These are phyloP conservation scores for Siniperca undulata DNA, from an alignment of 2,797 vertebrate species.

Conservation along the genomic window DNA sequence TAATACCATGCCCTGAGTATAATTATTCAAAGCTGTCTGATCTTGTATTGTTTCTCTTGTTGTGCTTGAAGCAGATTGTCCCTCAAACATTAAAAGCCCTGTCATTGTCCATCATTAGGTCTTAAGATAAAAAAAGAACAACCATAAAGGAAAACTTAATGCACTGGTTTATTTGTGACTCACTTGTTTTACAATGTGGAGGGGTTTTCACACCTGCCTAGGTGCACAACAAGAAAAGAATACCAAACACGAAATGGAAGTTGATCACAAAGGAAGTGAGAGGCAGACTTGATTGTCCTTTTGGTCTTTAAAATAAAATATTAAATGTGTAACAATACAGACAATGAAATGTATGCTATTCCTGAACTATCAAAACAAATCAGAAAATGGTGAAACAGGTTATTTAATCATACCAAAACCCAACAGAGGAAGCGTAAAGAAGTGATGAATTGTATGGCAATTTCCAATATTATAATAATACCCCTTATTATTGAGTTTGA, in stretches of 20 bases:
- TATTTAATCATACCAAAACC: neutral
- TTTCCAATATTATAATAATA: neutral
- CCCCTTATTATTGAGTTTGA: neutral
- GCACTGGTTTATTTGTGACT: neutral
- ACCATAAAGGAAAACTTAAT: neutral
- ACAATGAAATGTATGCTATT: neutral
- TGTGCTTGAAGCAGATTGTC: constrained; percentile 69
- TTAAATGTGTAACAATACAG: neutral
- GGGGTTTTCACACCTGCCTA: neutral
- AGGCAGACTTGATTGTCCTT: neutral
- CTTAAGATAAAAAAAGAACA: constrained; percentile 49
- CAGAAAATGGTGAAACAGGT: neutral
- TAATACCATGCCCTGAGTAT: constrained; percentile 44
- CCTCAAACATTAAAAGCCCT: constrained; percentile 50
- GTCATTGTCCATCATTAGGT: constrained; percentile 63
- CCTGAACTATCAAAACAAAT: neutral
- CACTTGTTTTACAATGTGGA: neutral
- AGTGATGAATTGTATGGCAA: neutral
- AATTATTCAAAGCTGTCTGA: constrained; percentile 76
- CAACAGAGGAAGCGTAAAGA: neutral
- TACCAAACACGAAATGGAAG: neutral
- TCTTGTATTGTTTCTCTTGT: constrained; percentile 69
- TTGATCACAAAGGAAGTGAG: neutral
- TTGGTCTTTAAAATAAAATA: neutral
- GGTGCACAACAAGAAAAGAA: neutral